Evolutionary conservation across 2,888 invertebrate genomes (phyloP).

Genomic region (Pterostichus niger): DNA sequence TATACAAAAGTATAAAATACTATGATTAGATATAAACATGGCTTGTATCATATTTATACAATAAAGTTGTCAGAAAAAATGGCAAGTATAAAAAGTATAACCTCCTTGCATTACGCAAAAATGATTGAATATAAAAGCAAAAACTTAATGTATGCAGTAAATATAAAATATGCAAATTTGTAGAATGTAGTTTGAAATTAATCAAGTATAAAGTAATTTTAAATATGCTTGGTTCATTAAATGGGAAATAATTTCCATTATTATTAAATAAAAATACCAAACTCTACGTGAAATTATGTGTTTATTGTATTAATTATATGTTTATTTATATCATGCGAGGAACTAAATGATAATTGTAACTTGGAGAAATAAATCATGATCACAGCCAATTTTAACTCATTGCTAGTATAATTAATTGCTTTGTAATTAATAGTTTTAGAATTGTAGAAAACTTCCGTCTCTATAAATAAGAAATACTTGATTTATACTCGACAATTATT

Average conservation of each 20-base stretch:
- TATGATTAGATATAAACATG: slow-evolving; percentile 17
- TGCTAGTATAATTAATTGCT: slow-evolving; percentile 13
- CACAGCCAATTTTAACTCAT: slow-evolving; percentile 7
- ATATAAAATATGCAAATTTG: slow-evolving; percentile 18
- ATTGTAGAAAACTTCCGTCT: neutral
- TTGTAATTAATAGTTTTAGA: neutral
- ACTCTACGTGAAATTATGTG: slow-evolving; percentile 13
- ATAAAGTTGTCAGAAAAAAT: neutral
- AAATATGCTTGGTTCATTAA: slow-evolving; percentile 15
- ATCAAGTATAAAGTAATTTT: slow-evolving; percentile 33
- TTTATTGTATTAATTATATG: slow-evolving; percentile 31
- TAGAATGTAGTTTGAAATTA: slow-evolving; percentile 11
- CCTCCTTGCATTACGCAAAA: neutral
- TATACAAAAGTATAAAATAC: slow-evolving; percentile 43
- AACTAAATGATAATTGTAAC: too few relatives aligned
- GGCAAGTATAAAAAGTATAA: neutral
- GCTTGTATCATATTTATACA: slow-evolving; percentile 4
- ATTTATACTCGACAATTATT: too few relatives aligned
- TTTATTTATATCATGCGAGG: neutral
- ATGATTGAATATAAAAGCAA: neutral
- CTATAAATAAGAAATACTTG: too few relatives aligned
- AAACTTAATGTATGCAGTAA: neutral
- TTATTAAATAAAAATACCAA: slow-evolving; percentile 26
- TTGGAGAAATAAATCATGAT: neutral
- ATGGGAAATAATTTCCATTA: slow-evolving; percentile 29